Base-by-base conservation (phyloP, 2,888 invertebrate species). In the Andrena hattorfiana region DNA sequence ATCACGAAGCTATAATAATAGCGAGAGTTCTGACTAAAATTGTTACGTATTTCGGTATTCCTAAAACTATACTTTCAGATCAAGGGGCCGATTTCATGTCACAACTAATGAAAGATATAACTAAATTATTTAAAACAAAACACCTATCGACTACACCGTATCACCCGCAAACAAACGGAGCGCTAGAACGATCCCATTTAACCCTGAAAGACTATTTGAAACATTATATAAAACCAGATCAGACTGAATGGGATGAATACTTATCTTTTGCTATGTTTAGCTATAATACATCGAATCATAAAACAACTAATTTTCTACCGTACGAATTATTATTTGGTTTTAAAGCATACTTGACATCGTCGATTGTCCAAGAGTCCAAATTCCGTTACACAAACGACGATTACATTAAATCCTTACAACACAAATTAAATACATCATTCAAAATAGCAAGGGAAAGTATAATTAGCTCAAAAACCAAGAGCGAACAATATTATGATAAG, bases 191-290 rank as follows among this genome's bases (percentile, higher is more conserved):
- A 32, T 85, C 71, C 6, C 85, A 86, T 32, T 70, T 83, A 23
- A 87, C 88, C 0, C 28, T 90, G 1, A 83, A 78, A 23, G 73
- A 85, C 30, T 82, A 83, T 60, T 42, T 89, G 0, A 84, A 82
- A 48, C 83, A 85, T 48, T 88, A 81, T 66, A 82, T 89, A 0
- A 75, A 81, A 10, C 23, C 68, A 10, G 74, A 83, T 23, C 84
- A 85, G 62, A 63, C 54, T 0, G 77, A 90, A 59, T 90, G 87
- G 87, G 90, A 90, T 20, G 72, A 85, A 32, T 86, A 83, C 68
- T 5, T 89, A 10, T 85, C 79, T 32, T 32, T 32, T 32, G 32
- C 32, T 32, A 7, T 85, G 67, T 86, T 88, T 51, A 75, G 81
- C 1, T 88, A 89, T 23, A 85, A 86, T 13, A 69, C 54, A 8